These are phyloP conservation scores for Labroides dimidiatus DNA, from an alignment of 2,797 vertebrate genomes.

Conservation along the genomic window DNA sequence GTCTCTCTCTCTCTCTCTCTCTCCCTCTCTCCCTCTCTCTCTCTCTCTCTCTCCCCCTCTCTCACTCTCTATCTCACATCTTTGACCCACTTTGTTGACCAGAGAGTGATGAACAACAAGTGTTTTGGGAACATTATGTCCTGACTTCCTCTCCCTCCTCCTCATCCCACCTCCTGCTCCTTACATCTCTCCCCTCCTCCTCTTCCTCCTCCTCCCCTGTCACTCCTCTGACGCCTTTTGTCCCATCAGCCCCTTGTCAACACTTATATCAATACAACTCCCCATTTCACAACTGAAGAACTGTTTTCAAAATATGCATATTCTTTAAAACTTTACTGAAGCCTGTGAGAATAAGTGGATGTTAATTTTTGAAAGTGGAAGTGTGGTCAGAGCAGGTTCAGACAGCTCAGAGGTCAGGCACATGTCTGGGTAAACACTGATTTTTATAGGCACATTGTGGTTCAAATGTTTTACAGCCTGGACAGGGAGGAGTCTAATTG, in stretches of 20 bases:
- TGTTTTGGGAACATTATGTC: slow-evolving; percentile 69
- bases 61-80: neutral
- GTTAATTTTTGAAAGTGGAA: slow-evolving; percentile 9
- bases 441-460: too few species aligned
- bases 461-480: too few species aligned
- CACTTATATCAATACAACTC: neutral
- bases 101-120: slow-evolving; percentile 61
- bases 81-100: slow-evolving; percentile 52
- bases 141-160: neutral
- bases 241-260: slow-evolving; percentile 1
- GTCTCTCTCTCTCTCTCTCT: neutral
- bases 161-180: neutral
- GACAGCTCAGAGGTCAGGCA: slow-evolving; percentile 27
- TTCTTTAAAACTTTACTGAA: neutral
- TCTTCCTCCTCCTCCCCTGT: slow-evolving; percentile 10
- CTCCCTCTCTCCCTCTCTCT: neutral
- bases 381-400: slow-evolving; percentile 35
- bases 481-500: too few species aligned
- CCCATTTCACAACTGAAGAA: neutral
- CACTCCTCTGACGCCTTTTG: slow-evolving; percentile 1
- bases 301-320: neutral
- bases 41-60: neutral
- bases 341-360: neutral
- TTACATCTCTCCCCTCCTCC: neutral
- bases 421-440: slow-evolving; percentile 8